Base-by-base conservation (phyloP, 2,113 vertebrate genomes). In the Amazona vittata region DNA sequence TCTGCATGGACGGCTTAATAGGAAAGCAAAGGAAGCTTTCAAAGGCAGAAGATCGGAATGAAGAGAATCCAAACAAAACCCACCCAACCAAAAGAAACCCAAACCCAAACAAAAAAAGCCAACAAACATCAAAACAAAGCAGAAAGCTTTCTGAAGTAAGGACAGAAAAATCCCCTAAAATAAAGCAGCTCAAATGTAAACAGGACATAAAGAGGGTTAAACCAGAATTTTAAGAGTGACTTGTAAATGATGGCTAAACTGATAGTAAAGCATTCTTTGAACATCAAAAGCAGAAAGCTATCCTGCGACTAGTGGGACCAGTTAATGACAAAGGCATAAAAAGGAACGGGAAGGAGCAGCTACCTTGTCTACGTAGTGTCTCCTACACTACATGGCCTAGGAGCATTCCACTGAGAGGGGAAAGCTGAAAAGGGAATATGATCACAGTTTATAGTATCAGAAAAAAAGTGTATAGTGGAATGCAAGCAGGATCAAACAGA, bases 291-390 rank as follows among this genome's bases (percentile, higher is more conserved):
- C 73, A 89, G 68, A 83, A 86, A 59, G 55, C 20, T 92, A 43
- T 78, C 76, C n/a, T 86, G 73, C n/a, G n/a, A 94, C 86, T 85
- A 90, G 73, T 17, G 46, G 55, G 35, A 89, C 10, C 46, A 86
- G 50, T 37, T 86, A 37, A 92, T 89, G 71, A 90, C 64, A 90
- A 94, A 86, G 76, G 60, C 64, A 77, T 90, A 81, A 93, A 90
- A 88, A 81, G 69, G 41, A 55, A n/a, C 6, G 20, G 12, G 22
- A 46, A 4, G 19, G 7, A 89, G 35, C 33, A 92, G 14, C 20
- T 73, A 1, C 26, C 17, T 83, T 47, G 53, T 57, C 37, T 47
- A 16, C 11, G 15, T 44, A 55, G 31, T 9, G 5, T 49, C 53
- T 52, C 24, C 29, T 43, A 64, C 9, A n/a, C 11, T n/a, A 26